Base-by-base conservation (phyloP, 2,113 vertebrate species). In the Corvus hawaiiensis region DNA sequence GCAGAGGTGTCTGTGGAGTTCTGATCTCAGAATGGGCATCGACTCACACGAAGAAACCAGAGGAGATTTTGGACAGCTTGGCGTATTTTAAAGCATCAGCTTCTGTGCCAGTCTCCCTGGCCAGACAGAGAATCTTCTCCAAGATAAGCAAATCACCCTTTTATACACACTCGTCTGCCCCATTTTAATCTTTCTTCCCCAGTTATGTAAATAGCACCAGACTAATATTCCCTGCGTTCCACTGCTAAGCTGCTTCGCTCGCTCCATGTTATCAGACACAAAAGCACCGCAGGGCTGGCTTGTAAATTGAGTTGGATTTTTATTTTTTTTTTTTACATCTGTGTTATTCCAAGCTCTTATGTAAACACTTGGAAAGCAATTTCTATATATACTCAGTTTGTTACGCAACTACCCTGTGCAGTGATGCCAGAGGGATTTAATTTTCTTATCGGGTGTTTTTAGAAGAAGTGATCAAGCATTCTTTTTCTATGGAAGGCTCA, bases 311-410 rank as follows among this genome's bases (percentile, higher is more conserved):
- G 72, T 75, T 89, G 80, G 64, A 11, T 62, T 87, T 95, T 48
- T 76, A 75, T 46, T 74, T 75, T 51, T 49, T 49, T 48, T 49
- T 77, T 77, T 67, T 61, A 62, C 62, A 74, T 94, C 90, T 94
- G 68, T 74, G 87, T 94, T 93, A 89, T 94, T 96, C 90, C 44
- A 63, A 93, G 94, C 73, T 84, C 93, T 96, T 96, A 96, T 72
- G 79, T 96, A 96, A 97, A 95, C 88, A 92, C 76, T 94, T 59
- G 76, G 68, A 67, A 90, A 92, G 93, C 83, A 93, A 75, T 96
- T 94, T 93, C 96, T 95, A 64, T 95, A 75, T 94, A 89, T 84
- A 84, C 72, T 78, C 2, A 0, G 28, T 84, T 89, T 52, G 90
- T 96, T 97, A 97, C 68, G 85, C 93, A 97, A 97, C 92, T 22